Conservation (phyloP, 2,113 vertebrate genomes). For the Rostratula benghalensis region DNA sequence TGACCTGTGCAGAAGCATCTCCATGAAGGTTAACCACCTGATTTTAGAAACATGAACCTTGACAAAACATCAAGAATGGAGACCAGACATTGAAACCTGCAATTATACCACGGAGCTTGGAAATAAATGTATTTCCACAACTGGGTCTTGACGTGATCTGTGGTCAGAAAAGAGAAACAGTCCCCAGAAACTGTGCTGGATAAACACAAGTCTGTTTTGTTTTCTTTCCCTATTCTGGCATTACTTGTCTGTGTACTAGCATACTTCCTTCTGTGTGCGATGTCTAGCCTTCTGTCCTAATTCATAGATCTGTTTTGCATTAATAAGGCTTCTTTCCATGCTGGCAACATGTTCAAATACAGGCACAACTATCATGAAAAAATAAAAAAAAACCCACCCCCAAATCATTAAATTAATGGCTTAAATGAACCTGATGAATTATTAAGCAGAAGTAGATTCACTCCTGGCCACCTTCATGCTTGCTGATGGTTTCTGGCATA, state of each 20-base stretch:
- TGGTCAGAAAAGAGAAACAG: neutral
- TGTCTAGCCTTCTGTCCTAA: neutral
- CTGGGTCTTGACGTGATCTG: neutral
- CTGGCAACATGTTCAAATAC: neutral
- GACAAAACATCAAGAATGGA: neutral
- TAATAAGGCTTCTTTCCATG: neutral
- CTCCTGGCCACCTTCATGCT: neutral
- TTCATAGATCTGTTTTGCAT: neutral
- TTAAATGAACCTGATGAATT: neutral
- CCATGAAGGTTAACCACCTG: neutral
- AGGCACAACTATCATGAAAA: neutral
- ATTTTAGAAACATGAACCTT: neutral
- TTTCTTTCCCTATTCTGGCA: accelerated
- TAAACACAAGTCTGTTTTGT: neutral
- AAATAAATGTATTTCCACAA: neutral
- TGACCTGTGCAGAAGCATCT: neutral
- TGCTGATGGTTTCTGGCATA: neutral
- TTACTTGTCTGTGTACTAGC: neutral
- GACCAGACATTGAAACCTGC: neutral
- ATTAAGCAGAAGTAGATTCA: neutral
- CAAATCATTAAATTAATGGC: neutral
- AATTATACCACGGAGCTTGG: neutral
- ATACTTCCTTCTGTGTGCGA: neutral
- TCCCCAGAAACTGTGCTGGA: neutral
- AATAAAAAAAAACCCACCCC: neutral